phyloP scores from a whole-genome alignment of 2,113 vertebrate genomes.

The Numenius arquata region DNA sequence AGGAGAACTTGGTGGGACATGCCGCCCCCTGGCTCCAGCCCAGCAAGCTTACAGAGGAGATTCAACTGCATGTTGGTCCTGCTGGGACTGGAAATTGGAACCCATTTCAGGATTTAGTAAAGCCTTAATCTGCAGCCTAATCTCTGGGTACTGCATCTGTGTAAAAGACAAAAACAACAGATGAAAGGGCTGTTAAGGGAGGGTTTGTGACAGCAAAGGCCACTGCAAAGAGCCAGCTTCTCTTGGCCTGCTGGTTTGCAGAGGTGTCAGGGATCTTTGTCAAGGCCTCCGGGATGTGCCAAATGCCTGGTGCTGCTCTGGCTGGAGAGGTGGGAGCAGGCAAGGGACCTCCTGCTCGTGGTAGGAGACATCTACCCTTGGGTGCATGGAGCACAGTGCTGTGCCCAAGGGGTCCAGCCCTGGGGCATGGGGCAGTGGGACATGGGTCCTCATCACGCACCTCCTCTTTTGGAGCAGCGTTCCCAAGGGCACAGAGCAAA shows the following conservation, averaged over 20 bases:
- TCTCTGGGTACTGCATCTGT: constrained; percentile 23
- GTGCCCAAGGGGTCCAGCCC: rapidly evolving
- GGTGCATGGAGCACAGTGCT: not conserved
- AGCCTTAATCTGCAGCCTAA: constrained; percentile 52
- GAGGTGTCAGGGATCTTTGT: not conserved
- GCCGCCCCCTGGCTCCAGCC: not conserved
- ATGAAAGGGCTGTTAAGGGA: not conserved
- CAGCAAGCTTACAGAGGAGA: not conserved
- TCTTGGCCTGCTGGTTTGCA: not conserved
- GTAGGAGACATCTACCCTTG: rapidly evolving
- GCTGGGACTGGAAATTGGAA: constrained; percentile 11
- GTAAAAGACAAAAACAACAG: not conserved
- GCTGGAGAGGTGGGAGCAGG: not conserved
- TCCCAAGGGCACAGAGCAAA: not conserved
- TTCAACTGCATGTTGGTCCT: not conserved
- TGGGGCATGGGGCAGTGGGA: not conserved
- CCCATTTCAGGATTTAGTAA: constrained; percentile 24
- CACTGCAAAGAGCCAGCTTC: not conserved
- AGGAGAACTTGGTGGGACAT: not conserved
- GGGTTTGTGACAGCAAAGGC: not conserved
- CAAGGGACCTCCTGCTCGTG: not conserved
- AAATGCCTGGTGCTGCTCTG: not conserved
- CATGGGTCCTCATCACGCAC: rapidly evolving
- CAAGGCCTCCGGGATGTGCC: rapidly evolving
- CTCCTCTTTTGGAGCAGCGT: rapidly evolving